Base-by-base conservation (phyloP, 2,113 vertebrate genomes). In the Nycticebus coucang region DNA sequence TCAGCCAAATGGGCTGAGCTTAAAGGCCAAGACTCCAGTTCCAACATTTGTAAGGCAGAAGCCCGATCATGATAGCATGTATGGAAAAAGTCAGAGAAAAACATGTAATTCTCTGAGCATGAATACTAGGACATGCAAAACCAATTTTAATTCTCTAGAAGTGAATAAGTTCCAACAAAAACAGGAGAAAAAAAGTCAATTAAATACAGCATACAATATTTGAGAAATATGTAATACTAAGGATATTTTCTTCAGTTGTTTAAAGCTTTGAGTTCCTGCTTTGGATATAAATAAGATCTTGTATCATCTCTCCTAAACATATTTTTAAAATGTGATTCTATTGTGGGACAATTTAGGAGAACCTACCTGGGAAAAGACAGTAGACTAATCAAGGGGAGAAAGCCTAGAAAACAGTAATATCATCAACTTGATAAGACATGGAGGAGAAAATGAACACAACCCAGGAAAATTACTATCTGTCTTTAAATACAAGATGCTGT, bases 251-350 rank as follows among this genome's bases (percentile, higher is more conserved):
- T 75, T 87, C 24, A 66, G 0, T 30, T 93, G 3, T 83, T 96
- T 93, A 86, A 89, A 59, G 41, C 2, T 60, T n/a, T n/a, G n/a
- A n/a, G n/a, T n/a, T n/a, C n/a, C n/a, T n/a, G n/a, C n/a, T n/a
- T n/a, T n/a, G 17, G 24, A 80, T 88, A 9, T 90, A 81, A 90
- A 81, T 71, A 75, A 78, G 14, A 7, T n/a, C 87, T 87, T 94
- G 1, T 72, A 57, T 68, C 5, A 41, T 30, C 55, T 91, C 30
- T 64, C 85, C 90, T 45, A 87, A 75, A 92, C 18, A 71, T 91
- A 59, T 81, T 89, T 64, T 64, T 17, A 95, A 95, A 96, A 92
- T 35, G 24, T 12, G 37, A 90, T 86, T 91, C 11, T 68, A 68
- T 37, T 57, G 78, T 35, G 55, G 33, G 64, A 82, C 22, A 7